A percentile compares a stretch with the other conserved stretches of the same genome.
phyloP scores from a whole-genome alignment of 2,113 vertebrate species.

The Pomatostomus ruficeps region DNA sequence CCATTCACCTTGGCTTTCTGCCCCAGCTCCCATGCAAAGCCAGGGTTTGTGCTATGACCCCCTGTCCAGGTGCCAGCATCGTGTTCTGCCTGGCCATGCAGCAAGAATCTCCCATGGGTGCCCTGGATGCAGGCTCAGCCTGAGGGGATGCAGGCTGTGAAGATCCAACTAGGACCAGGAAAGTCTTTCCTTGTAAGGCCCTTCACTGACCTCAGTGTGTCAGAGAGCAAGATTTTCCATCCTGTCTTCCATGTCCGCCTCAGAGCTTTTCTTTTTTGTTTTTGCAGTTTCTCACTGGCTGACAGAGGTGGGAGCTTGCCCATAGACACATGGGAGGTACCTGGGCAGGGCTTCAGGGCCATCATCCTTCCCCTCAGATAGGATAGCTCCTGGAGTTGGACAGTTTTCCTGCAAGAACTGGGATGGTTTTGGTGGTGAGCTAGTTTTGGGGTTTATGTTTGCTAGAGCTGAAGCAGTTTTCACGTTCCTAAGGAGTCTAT shows the following conservation, averaged over 20 bases:
- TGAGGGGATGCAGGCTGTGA: neutral
- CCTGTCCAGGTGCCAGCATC: fast-evolving
- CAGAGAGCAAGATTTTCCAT: neutral
- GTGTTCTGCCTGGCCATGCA: fast-evolving
- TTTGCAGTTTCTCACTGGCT: neutral
- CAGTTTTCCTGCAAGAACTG: neutral
- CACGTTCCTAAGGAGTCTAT: neutral
- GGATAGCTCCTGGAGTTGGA: neutral
- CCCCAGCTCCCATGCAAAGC: fast-evolving
- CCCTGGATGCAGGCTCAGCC: neutral
- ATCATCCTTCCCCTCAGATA: neutral
- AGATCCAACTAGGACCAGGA: neutral
- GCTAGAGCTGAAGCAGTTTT: neutral
- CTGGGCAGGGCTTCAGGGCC: neutral
- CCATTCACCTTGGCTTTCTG: neutral
- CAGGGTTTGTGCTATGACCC: neutral
- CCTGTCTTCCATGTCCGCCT: neutral
- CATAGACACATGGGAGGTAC: neutral
- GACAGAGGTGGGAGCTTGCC: neutral
- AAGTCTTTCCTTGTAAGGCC: neutral
- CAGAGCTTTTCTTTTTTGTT: neutral
- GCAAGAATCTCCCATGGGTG: neutral
- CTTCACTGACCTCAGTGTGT: neutral
- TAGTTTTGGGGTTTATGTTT: neutral
- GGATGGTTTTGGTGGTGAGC: neutral